Evolutionary conservation across 2,888 invertebrate genomes (phyloP), one percentile per base, ranked within the genome.

Genomic region (Petrolisthes manimaculis): DNA sequence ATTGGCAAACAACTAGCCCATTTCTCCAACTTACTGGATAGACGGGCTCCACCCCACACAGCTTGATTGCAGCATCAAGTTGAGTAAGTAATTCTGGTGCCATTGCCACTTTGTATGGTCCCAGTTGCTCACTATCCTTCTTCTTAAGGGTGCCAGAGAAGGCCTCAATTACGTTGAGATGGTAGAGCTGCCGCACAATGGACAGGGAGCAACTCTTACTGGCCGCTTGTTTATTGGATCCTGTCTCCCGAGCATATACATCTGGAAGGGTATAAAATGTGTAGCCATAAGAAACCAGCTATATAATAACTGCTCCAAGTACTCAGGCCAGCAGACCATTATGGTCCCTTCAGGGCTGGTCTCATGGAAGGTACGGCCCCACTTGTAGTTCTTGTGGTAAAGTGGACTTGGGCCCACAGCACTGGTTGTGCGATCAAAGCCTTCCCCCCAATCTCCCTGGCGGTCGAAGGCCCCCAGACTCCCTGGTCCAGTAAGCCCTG

Each of bases 141-240:
- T 96, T 97, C 93, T 98, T 98, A 89, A 97, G 93, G 0, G 96
- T 96, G 0, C 97, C 97, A 18, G 91, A 79, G 93, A 96, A 98
- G 0, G 97, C 95, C 93, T 98, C 98, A 91, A 99, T 97, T 0
- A 98, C 97, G 84, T 97, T 96, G 91, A 98, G 95, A 94, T 99
- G 99, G 93, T 96, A 99, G 69, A 99, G 94, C 92, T 99, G 99
- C 2, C 99, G 94, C 0, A 99, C 97, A 21, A 99, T 94, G 0
- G 99, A 99, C 71, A 99, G 93, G 0, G 99, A 99, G 93, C 99
- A 99, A 37, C 97, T 97, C 93, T 98, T 98, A 92, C 98, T 98
- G 0, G 99, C 98, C 0, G 97, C 96, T 81, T 91, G 91, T 93
- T 99, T 99, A 93, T 97, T 99, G 0, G 98, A 99, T 0, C 98